Evolutionary conservation across 2,888 invertebrate species (phyloP), one percentile per base, ranked within the genome.

Genomic region (Nemapogon koenigi): DNA sequence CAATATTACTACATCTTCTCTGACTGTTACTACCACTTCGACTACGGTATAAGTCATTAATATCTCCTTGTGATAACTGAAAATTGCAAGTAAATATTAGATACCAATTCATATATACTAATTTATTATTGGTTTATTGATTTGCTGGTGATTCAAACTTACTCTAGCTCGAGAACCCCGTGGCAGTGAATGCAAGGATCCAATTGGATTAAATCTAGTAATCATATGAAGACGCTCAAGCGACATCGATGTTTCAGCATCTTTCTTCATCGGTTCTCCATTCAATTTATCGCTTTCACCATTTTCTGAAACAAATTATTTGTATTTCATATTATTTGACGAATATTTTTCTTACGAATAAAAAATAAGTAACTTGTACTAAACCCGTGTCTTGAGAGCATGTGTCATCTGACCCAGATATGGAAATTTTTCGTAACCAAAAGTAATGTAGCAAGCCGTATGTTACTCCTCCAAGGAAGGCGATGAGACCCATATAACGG

Each of bases 121-220:
- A n/a, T n/a, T n/a, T n/a, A n/a, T n/a, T n/a, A n/a, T n/a, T n/a
- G n/a, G n/a, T n/a, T n/a, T n/a, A n/a, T n/a, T n/a, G n/a, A n/a
- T n/a, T n/a, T n/a, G n/a, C n/a, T n/a, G n/a, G n/a, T n/a, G n/a
- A 16, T 8, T 25, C 7, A 10, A 10, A 49, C 61, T 52, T 51
- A 78, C 68, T 58, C 81, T 67, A 37, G 84, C 83, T 41, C 85
- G 66, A 2, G 85, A 85, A 32, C 83, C 83, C 50, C 86, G 70
- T 1, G 88, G 87, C 47, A 90, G 55, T 0, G 89, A 90, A 44
- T 88, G 84, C 33, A 90, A 62, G 18, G 89, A 89, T 31, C 90
- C 89, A 40, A 89, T 82, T 46, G 88, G 89, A 58, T 90, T 90
- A 60, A 84, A 89, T 49, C 89, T 82, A 3, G 88, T 87, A 70